Evolutionary conservation across 2,888 invertebrate genomes (phyloP), one percentile per base, ranked within the genome.

Genomic region (Cryptocheilus praepositus): DNA sequence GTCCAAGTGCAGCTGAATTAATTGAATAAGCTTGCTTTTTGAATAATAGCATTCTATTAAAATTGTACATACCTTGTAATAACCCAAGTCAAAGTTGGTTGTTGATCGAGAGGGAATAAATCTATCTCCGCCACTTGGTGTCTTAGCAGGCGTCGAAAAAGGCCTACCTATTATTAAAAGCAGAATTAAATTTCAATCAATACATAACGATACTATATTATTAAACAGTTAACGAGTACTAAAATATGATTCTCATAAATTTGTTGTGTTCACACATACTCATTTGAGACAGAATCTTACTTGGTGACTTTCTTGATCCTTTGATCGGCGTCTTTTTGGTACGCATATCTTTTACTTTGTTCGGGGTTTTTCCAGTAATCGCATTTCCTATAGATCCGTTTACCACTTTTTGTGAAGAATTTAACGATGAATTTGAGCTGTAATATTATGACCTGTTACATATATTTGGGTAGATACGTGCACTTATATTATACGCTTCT

Each of bases 41-140:
- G n/a, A n/a, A n/a, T n/a, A n/a, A n/a, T n/a, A n/a, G n/a, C n/a
- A n/a, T n/a, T n/a, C n/a, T n/a, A n/a, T n/a, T n/a, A n/a, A n/a
- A n/a, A n/a, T n/a, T n/a, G n/a, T 11, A 25, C 19, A 91, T 89
- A 96, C 93, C 92, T 95, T 93, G 86, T 93, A 96, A 89, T 98
- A 95, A 58, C 95, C 96, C 74, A 97, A 89, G 77, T 98, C 98
- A 90, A 96, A 95, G 88, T 98, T 95, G n/a, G 95, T 95, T 44
- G 95, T 94, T 76, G 93, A 93, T 84, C 98, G 92, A 55, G 94
- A 95, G 0, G 98, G 98, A 78, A 98, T 98, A 85, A 98, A 98
- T 79, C 98, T 92, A 87, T 96, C 96, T 43, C 93, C 94, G 0
- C 92, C 91, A 44, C 86, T 89, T 0, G 95, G 94, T 15, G 95